Percentiles rank a stretch among this genome's conserved stretches.
phyloP scores from a whole-genome alignment of 2,888 invertebrate species.

The Conomelus anceps region DNA sequence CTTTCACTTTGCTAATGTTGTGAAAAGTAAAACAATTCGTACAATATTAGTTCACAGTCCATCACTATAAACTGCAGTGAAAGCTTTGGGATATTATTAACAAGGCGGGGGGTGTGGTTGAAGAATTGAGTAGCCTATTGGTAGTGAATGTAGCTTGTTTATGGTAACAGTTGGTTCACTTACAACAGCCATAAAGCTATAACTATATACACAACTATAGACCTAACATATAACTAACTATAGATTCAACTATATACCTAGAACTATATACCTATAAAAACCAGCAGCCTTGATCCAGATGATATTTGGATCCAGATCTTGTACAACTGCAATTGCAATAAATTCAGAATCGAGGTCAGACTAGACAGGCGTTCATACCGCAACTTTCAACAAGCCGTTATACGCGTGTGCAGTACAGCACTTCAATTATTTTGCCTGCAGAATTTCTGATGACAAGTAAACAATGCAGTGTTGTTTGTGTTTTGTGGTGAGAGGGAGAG shows the following conservation, averaged over 20 bases:
- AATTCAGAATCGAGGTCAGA: not conserved
- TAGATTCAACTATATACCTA: not conserved
- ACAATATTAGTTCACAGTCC: not conserved
- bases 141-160: not conserved
- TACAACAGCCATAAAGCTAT: not conserved
- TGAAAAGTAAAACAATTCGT: not conserved
- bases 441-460: not conserved
- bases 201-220: not conserved
- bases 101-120: not conserved
- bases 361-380: not conserved
- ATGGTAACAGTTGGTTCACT: not conserved
- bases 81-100: not conserved
- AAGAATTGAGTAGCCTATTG: not conserved
- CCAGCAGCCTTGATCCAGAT: not conserved
- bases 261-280: not conserved
- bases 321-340: not conserved
- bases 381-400: not conserved
- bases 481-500: not conserved
- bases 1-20: not conserved
- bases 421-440: not conserved
- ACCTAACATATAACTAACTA: not conserved
- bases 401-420: too few relatives aligned
- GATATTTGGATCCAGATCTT: not conserved
- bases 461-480: not conserved
- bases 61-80: not conserved